Base-by-base conservation (phyloP, 1,140 invertebrate genomes). In the Ditylenchus dipsaci region DNA sequence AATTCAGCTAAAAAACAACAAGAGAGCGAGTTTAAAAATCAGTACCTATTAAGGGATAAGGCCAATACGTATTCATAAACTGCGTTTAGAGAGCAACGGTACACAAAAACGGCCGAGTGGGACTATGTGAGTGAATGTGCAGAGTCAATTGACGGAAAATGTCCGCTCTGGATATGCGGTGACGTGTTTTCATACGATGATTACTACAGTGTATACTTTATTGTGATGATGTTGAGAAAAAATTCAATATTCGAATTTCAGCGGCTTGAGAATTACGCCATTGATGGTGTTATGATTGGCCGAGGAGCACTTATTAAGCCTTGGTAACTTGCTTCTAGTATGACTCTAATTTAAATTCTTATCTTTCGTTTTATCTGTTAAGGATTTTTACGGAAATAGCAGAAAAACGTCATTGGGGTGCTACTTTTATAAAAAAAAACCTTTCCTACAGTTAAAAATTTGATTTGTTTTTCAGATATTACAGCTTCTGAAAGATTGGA, bases 351-450 rank as follows among this genome's bases (percentile, higher is more conserved):
- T n/a, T n/a, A 5, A 11, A 5, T 38, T 38, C 33, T 38, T 5
- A 11, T 38, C 3, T 5, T 38, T 38, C n/a, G 33, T 11, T 38
- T 3, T 38, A 38, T 5, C 11, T 38, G 33, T 38, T 38, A 5
- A 38, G 33, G 96, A 89, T 99, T 69, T 99, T 99, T 81, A 93
- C 90, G 58, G 96, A 98, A 87, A 96, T 99, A 59, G 95, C 97
- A 85, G 92, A 97, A 79, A 86, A 90, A 77, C 88, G 89, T 73
- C 85, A 91, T 63, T 95, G 91, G 88, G 93, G 33, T n/a, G n/a
- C 33, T 38, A 38, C 3, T 38, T 38, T 38, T 5, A n/a, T n/a
- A n/a, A n/a, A n/a, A n/a, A n/a, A n/a, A n/a, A n/a, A n/a, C n/a
- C n/a, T n/a, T n/a, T n/a, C n/a, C n/a, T n/a, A n/a, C n/a, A n/a